Evolutionary conservation across 2,113 vertebrate species (phyloP).

Genomic region (Triplophysa tibetana): DNA sequence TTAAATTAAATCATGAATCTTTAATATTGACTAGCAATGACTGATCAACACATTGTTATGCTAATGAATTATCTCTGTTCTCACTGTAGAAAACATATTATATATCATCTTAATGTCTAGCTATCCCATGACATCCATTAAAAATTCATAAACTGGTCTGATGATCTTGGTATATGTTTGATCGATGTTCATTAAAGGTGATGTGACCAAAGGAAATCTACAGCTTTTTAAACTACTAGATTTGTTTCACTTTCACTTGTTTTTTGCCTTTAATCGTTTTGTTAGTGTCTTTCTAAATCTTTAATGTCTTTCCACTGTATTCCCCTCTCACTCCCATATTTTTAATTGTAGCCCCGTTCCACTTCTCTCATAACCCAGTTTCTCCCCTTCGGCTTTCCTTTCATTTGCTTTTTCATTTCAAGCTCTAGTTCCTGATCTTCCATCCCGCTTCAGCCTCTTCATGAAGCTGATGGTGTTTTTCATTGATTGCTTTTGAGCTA

Average conservation of each 20-base stretch:
- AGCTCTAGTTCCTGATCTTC: background rate
- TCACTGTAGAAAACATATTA: background rate
- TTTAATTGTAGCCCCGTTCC: background rate
- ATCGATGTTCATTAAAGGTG: background rate
- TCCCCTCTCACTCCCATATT: background rate
- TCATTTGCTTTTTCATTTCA: background rate
- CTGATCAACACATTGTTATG: no score
- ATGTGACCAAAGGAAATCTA: background rate
- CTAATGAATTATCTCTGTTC: no score
- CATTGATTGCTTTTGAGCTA: background rate
- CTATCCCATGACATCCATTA: background rate
- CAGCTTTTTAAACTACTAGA: no score
- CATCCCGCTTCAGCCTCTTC: background rate
- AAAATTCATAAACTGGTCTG: background rate
- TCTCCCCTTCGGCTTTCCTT: background rate
- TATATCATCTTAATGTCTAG: background rate
- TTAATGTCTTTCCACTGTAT: background rate
- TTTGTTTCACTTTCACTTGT: background rate
- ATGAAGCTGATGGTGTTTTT: background rate
- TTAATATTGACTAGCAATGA: no score
- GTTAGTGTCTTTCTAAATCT: background rate
- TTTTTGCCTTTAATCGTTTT: background rate
- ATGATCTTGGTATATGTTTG: slow-evolving; percentile 13
- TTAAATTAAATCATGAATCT: no score
- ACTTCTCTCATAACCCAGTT: background rate